Conservation (phyloP, 2,113 vertebrate genomes). For the Tetrao urogallus region DNA sequence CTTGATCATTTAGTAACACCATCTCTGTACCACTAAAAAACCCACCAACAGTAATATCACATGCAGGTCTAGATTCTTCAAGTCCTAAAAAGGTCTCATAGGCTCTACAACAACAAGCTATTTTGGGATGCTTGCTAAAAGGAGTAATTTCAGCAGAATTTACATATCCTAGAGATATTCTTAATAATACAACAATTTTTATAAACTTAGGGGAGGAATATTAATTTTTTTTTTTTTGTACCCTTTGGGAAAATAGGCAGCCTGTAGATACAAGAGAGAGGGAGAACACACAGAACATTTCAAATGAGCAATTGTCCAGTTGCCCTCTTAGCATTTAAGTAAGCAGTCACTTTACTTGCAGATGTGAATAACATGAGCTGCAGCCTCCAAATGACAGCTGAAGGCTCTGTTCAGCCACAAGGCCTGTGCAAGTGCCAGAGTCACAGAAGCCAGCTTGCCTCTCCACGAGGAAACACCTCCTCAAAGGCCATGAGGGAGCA, state of each 20-base stretch:
- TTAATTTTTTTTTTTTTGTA: not conserved
- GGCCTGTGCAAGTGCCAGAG: not conserved
- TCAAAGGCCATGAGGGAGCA: rapidly evolving
- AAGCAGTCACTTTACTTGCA: not conserved
- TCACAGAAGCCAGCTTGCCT: not conserved
- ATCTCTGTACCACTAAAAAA: not conserved
- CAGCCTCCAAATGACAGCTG: not conserved
- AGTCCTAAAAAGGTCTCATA: rapidly evolving
- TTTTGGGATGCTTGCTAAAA: not conserved
- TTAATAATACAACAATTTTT: not conserved
- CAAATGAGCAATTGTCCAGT: not conserved
- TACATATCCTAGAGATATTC: not conserved
- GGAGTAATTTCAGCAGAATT: not conserved
- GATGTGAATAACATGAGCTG: not conserved
- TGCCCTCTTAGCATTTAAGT: not conserved
- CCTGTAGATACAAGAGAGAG: not conserved
- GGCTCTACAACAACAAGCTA: not conserved
- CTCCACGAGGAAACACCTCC: not conserved
- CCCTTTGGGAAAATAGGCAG: not conserved
- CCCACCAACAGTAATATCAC: not conserved
- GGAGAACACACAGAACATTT: not conserved
- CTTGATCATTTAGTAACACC: not conserved
- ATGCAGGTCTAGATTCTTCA: not conserved
- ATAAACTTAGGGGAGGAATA: not conserved
- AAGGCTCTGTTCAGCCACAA: not conserved